Evolutionary conservation across 2,797 vertebrate genomes (phyloP).

Genomic region (Mallotus villosus): DNA sequence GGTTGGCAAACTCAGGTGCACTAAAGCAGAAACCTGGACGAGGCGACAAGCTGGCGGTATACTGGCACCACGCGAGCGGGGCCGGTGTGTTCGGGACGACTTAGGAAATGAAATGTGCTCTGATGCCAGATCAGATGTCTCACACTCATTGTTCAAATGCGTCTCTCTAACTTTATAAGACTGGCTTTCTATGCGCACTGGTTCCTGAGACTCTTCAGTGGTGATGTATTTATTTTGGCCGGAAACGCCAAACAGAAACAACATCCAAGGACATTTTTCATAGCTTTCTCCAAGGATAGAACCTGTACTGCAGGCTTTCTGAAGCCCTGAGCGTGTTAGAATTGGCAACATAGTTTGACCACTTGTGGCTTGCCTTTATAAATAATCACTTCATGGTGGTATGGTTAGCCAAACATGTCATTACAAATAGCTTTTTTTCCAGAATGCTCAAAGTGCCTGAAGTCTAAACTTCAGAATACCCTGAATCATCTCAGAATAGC

Average conservation of each 20-base stretch:
- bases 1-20: constrained; percentile 42
- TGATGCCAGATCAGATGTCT: neutral
- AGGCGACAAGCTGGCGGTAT: constrained; percentile 31
- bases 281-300: constrained; percentile 17
- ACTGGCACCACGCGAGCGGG: neutral
- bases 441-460: constrained; percentile 25
- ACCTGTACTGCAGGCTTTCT: constrained; percentile 25
- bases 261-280: constrained; percentile 11
- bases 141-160: constrained; percentile 15
- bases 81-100: constrained; percentile 33
- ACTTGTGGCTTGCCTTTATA: constrained; percentile 37
- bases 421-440: constrained; percentile 44
- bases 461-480: constrained; percentile 34
- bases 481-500: constrained; percentile 22
- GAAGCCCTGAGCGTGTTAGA: constrained; percentile 34
- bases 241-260: constrained; percentile 12
- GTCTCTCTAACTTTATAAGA: constrained; percentile 12
- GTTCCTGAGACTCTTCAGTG: neutral
- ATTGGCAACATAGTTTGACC: constrained; percentile 46
- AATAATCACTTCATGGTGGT: constrained; percentile 43
- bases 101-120: constrained; percentile 31
- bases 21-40: constrained; percentile 36
- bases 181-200: neutral
- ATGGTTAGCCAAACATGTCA: constrained; percentile 42
- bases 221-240: constrained; percentile 5